phyloP scores from a whole-genome alignment of 2,113 vertebrate genomes.

The Pongo pygmaeus region DNA sequence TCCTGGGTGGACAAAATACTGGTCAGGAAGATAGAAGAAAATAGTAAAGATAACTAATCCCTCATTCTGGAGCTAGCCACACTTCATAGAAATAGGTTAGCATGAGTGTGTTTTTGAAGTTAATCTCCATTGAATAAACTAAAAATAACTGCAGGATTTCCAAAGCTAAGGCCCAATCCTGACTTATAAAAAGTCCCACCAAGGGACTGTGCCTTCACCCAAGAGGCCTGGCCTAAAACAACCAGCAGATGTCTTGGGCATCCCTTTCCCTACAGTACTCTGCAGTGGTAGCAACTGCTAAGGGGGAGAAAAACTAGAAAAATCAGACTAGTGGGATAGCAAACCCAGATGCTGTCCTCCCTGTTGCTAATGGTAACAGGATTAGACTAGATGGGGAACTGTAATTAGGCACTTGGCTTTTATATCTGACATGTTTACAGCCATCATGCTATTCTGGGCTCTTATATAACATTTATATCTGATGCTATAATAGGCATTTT shows the following conservation, averaged over 20 bases:
- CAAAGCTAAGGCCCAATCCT: slow-evolving; percentile 41
- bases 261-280: slow-evolving; percentile 29
- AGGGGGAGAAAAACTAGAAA: slow-evolving; percentile 51
- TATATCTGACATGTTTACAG: slow-evolving; percentile 82
- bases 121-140: slow-evolving; percentile 59
- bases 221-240: slow-evolving; percentile 50
- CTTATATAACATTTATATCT: slow-evolving; percentile 81
- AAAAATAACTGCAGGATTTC: slow-evolving; percentile 63
- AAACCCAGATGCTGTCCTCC: slow-evolving; percentile 77
- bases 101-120: slow-evolving; percentile 56
- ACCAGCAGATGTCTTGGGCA: slow-evolving; percentile 42
- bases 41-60: slow-evolving; percentile 22
- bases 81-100: slow-evolving; percentile 54
- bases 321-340: slow-evolving; percentile 63
- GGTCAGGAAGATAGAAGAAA: neutral
- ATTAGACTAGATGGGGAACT: slow-evolving; percentile 78
- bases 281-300: slow-evolving; percentile 50
- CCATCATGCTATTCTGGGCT: slow-evolving; percentile 76
- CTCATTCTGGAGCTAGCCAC: slow-evolving; percentile 26
- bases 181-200: slow-evolving; percentile 34
- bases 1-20: slow-evolving; percentile 11
- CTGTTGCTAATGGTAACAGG: slow-evolving; percentile 79
- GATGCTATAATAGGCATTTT: slow-evolving; percentile 79
- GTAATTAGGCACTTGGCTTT: slow-evolving; percentile 81
- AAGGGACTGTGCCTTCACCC: neutral